phyloP scores from a whole-genome alignment of 2,113 vertebrate species.

The Pelmatolapia mariae region DNA sequence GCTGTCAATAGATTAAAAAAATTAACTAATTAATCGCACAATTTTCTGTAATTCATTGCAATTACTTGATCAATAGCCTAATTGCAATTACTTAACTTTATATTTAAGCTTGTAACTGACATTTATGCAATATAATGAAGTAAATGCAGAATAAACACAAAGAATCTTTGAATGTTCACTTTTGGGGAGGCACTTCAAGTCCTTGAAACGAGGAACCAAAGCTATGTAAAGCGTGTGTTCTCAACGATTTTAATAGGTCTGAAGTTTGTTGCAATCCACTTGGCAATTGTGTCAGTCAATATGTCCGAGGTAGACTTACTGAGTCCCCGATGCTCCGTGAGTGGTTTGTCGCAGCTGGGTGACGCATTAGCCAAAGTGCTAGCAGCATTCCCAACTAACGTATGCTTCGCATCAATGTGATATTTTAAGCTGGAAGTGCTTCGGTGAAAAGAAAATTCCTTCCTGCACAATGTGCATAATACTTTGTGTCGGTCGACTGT shows the following conservation, averaged over 20 bases:
- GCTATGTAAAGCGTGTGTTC: not conserved
- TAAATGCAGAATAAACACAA: not conserved
- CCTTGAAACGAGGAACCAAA: not conserved
- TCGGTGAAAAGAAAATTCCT: not conserved
- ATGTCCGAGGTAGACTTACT: not conserved
- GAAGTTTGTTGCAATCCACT: not conserved
- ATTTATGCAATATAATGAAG: not conserved
- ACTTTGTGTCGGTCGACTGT: not conserved
- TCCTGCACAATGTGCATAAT: not conserved
- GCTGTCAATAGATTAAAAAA: not conserved
- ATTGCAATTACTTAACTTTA: not conserved
- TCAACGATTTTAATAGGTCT: rapidly evolving
- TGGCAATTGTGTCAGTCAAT: not conserved
- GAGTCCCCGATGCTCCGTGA: too few species aligned
- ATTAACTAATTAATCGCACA: not conserved
- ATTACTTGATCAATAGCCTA: not conserved
- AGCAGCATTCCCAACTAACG: too few species aligned
- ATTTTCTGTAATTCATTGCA: not conserved
- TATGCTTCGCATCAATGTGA: not conserved
- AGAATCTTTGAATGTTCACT: not conserved
- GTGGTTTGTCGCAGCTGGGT: too few species aligned
- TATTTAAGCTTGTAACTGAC: not conserved
- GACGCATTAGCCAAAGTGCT: too few species aligned
- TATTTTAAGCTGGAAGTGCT: not conserved
- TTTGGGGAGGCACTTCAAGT: not conserved